A percentile compares a stretch with the other conserved stretches of the same genome.
These are phyloP conservation scores for Uria aalge DNA, from an alignment of 2,113 vertebrate species.

Conservation along the genomic window DNA sequence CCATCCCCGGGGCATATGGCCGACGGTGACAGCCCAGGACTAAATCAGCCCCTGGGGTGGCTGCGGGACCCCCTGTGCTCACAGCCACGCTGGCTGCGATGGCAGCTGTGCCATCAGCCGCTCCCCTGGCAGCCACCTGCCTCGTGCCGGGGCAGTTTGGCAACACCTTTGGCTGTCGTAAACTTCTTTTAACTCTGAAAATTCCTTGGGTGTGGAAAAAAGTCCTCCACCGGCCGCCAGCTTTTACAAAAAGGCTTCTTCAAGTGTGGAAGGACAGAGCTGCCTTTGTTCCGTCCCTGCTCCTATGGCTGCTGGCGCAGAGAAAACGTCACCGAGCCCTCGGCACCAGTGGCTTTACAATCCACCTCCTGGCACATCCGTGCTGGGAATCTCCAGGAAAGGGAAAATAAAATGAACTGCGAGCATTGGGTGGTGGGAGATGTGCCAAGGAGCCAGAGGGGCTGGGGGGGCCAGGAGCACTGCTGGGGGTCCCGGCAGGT, in stretches of 20 bases:
- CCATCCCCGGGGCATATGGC: neutral
- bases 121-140: neutral
- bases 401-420: accelerated
- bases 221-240: neutral
- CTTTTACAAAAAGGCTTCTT: neutral
- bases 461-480: neutral
- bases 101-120: neutral
- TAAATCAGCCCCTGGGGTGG: accelerated
- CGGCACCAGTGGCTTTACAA: neutral
- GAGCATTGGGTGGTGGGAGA: neutral
- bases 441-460: neutral
- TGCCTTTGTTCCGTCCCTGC: neutral
- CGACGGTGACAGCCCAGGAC: accelerated
- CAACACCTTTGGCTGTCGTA: neutral
- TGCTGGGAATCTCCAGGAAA: neutral
- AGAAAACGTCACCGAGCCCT: neutral
- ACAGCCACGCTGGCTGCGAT: neutral
- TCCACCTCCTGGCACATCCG: neutral
- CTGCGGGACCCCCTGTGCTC: neutral
- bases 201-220: neutral
- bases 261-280: neutral
- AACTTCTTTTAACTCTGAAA: neutral
- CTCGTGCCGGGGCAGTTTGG: neutral
- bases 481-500: neutral
- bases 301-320: neutral